Evolutionary conservation across 2,888 invertebrate species (phyloP).

Genomic region (Pyralis farinalis): DNA sequence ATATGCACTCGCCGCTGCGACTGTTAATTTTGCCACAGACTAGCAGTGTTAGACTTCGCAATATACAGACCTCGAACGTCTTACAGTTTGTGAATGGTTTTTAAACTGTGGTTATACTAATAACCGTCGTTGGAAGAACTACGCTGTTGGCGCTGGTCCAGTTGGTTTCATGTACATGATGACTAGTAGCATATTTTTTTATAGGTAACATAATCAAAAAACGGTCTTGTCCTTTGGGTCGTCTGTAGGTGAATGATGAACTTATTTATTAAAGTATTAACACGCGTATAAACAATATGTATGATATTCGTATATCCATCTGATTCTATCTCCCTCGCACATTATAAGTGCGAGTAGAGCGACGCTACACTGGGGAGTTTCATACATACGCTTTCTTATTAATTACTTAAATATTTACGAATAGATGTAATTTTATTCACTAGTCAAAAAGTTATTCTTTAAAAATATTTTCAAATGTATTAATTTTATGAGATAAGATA

Average conservation of each 20-base stretch:
- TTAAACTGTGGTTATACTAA: no score
- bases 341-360: constrained; percentile 24
- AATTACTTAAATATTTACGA: constrained; percentile 60
- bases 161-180: no score
- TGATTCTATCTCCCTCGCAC: constrained; percentile 26
- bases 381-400: constrained; percentile 47
- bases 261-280: background rate
- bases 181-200: no score
- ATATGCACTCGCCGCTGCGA: no score
- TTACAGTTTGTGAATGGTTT: no score
- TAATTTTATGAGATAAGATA: constrained; percentile 38
- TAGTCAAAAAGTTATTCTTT: constrained; percentile 71
- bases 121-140: no score
- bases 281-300: background rate
- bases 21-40: no score
- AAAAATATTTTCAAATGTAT: constrained; percentile 47
- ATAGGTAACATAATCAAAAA: background rate
- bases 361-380: constrained; percentile 19
- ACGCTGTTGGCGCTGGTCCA: no score
- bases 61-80: no score
- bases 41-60: no score
- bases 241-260: constrained; percentile 14
- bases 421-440: constrained; percentile 67
- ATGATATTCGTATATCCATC: constrained; percentile 19
- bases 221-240: constrained; percentile 3